Evolutionary conservation across 2,113 vertebrate genomes (phyloP).

Genomic region (Malurus melanocephalus): DNA sequence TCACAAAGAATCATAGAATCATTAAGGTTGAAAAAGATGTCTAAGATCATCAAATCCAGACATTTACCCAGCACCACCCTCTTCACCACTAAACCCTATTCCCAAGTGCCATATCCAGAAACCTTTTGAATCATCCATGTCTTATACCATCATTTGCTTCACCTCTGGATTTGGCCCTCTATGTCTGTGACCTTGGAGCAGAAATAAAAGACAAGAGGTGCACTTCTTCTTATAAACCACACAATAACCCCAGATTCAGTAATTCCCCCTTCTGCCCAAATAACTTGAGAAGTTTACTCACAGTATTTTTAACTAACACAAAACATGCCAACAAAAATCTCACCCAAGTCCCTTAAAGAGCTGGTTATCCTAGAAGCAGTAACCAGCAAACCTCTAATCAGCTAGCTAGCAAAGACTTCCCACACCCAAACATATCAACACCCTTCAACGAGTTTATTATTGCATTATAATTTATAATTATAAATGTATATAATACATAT

Average conservation of each 20-base stretch:
- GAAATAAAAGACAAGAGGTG: neutral
- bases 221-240: neutral
- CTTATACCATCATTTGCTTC: neutral
- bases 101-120: neutral
- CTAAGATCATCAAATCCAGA: neutral
- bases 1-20: neutral
- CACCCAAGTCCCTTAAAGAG: neutral
- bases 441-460: neutral
- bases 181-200: neutral
- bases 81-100: neutral
- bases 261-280: neutral
- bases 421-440: neutral
- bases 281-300: neutral
- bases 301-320: neutral
- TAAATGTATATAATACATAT: neutral
- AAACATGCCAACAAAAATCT: neutral
- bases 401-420: neutral
- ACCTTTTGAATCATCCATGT: neutral
- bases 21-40: neutral
- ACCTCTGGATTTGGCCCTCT: neutral
- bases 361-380: neutral
- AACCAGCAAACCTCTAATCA: neutral
- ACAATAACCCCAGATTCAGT: neutral
- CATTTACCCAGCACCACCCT: neutral
- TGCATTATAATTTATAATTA: neutral